Base-by-base conservation (phyloP, 2,888 invertebrate genomes). In the Lasioglossum leucozonium region DNA sequence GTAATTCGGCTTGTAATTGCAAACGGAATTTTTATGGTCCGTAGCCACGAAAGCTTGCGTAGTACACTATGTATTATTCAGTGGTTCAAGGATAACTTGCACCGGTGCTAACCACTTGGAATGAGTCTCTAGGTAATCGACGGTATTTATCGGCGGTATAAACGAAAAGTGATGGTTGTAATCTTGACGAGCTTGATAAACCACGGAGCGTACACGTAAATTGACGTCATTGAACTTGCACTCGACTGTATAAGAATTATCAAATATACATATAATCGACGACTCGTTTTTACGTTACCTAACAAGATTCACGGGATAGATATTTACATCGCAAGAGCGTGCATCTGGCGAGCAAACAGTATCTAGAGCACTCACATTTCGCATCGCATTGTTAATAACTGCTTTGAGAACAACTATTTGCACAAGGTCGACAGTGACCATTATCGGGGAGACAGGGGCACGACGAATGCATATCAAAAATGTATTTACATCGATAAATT, bases 171-270 rank as follows among this genome's bases (percentile, higher is more conserved):
- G n/a, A n/a, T n/a, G 16, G 26, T 58, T 4, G 5, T 5, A 65
- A 10, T 8, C 65, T 8, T 34, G 10, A 11, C 13, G n/a, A 69
- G 37, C 13, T 3, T 16, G 42, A 16, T 18, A 18, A 22, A 8
- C 8, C 10, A 37, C n/a, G 22, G 13, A 22, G 8, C 16, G 10
- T 8, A 2, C 16, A 5, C 30, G 51, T 69, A 34, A 71, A 71
- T 82, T 84, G n/a, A 71, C 82, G n/a, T n/a, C 62, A 30, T 34
- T 51, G 65, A 58, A 26, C n/a, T 26, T 69, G 72, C 40, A 34
- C n/a, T 47, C 47, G 22, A 55, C 51, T n/a, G n/a, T 47, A 51
- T 34, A 40, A 34, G 16, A 30, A 11, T 62, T 75, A 75, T 75
- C 40, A 44, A 18, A 44, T 44, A 44, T 44, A 4, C n/a, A n/a